Base-by-base conservation (phyloP, 2,797 vertebrate genomes). In the Pelodytes ibericus region DNA sequence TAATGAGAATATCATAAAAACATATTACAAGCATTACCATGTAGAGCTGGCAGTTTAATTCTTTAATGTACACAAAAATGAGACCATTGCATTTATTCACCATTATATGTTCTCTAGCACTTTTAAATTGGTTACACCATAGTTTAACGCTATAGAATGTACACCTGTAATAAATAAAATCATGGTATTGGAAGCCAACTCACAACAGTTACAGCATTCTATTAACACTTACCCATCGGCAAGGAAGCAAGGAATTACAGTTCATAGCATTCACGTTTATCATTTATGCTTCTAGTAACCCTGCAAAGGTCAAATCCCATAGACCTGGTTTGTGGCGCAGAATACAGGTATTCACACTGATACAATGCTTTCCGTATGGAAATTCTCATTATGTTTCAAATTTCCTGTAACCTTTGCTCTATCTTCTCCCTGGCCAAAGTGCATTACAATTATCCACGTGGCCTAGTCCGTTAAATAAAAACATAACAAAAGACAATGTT, bases 371-470 rank as follows among this genome's bases (percentile, higher is more conserved):
- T 39, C 31, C 64, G 24, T 3, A 59, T 2, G 15, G 4, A 65
- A 13, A 67, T 22, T 11, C n/a, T 56, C 60, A 56, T 3, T 27
- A 13, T 30, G 13, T 47, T 41, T 30, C 1, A 10, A 16, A 3
- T 60, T 4, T 31, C 13, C n/a, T 63, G 9, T 39, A 71, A 77
- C 74, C 74, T 77, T 77, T 77, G 74, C 22, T 26, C 67, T 26
- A 16, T 63, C 59, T 58, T 27, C 68, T 63, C 56, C 68, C 67
- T 47, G 74, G 41, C n/a, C 74, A 77, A 77, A 71, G 74, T 71
- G 16, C 74, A 64, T n/a, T 57, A 70, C 51, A 64, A 71, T 71
- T 58, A 71, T 67, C 67, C 74, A 77, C 74, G 61, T 71, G 36
- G 29, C 24, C 47, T 2, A 22, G 25, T 16, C 20, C 6, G 3